A percentile compares a stretch with the other conserved stretches of the same genome.
These are phyloP conservation scores for Eupelmus urozonus DNA, from an alignment of 2,888 invertebrate species.

Conservation along the genomic window DNA sequence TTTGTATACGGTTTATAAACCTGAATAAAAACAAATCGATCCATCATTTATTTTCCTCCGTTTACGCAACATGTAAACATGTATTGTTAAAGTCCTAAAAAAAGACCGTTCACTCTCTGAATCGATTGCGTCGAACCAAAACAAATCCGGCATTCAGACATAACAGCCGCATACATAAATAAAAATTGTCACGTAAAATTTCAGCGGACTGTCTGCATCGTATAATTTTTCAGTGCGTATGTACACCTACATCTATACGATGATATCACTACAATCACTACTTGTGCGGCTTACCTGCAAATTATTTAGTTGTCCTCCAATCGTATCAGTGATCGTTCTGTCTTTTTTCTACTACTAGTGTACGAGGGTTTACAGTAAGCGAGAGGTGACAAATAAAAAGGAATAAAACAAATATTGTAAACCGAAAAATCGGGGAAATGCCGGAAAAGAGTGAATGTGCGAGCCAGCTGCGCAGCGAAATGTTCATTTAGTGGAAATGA, in stretches of 20 bases:
- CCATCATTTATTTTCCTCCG: no score
- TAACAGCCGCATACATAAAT: not conserved
- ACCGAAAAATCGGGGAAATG: slow-evolving; percentile 5
- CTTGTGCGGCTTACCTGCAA: slow-evolving; percentile 52
- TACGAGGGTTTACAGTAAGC: slow-evolving; percentile 11
- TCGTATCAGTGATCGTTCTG: slow-evolving; percentile 1
- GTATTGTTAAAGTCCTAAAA: no score
- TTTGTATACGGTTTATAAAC: no score
- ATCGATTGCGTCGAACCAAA: no score
- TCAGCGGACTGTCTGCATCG: not conserved
- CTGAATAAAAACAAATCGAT: no score
- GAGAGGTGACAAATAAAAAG: slow-evolving; percentile 27
- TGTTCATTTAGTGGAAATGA: not conserved
- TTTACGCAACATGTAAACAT: no score
- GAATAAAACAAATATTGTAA: not conserved
- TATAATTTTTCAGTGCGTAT: not conserved
- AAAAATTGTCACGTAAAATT: slow-evolving; percentile 20
- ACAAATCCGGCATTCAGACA: no score
- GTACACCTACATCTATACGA: slow-evolving; percentile 4
- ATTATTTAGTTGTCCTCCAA: slow-evolving; percentile 40
- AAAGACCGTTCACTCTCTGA: no score
- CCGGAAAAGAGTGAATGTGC: not conserved
- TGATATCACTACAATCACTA: slow-evolving; percentile 17
- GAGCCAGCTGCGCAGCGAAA: not conserved
- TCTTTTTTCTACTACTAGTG: not conserved